Evolutionary conservation across 2,113 vertebrate species (phyloP), one percentile per base, ranked within the genome.

Genomic region (Thamnaconus septentrionalis): DNA sequence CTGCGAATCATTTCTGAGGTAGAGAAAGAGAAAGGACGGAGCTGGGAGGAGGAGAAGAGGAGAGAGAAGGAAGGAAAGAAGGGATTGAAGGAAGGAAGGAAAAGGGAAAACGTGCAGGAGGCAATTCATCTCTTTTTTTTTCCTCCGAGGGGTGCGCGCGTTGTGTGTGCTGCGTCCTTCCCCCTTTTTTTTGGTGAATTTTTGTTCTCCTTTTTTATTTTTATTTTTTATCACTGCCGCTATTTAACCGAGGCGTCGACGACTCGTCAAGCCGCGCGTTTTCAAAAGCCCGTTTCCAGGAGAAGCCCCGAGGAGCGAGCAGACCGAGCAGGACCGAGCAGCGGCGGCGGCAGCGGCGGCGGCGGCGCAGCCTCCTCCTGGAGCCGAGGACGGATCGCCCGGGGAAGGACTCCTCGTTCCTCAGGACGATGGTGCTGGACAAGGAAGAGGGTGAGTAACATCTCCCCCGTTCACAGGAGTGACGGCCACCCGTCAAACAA

Each of bases 351-450:
- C 18, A 2, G 18, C 18, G 2, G 18, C 18, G 18, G 18, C 18
- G 2, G 18, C 18, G 18, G 18, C 18, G 18, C 18, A 31, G 18
- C 18, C 18, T 31, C 91, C 93, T 93, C 92, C 93, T 93, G 94
- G 92, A 95, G 90, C 90, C 87, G 85, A 92, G 90, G 91, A 93
- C 93, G 92, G 91, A 95, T 92, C 93, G 91, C 92, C 94, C 91
- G 91, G 91, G 90, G 91, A 91, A 86, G 84, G 94, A 94, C 93
- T 92, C 91, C 83, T 86, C 88, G 85, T 81, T 91, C 91, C 91
- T 93, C 61, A 95, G 95, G 94, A 99, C 96, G 93, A 99, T 99
- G 97, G 97, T 99, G 92, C 91, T 99, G 91, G 96, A 99, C 94
- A 98, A 99, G 96, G 96, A 99, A 93, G 97, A 99, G 93, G 96